Evolutionary conservation across 1,140 invertebrate genomes (phyloP).

Genomic region (Stegodyphus mimosarum): DNA sequence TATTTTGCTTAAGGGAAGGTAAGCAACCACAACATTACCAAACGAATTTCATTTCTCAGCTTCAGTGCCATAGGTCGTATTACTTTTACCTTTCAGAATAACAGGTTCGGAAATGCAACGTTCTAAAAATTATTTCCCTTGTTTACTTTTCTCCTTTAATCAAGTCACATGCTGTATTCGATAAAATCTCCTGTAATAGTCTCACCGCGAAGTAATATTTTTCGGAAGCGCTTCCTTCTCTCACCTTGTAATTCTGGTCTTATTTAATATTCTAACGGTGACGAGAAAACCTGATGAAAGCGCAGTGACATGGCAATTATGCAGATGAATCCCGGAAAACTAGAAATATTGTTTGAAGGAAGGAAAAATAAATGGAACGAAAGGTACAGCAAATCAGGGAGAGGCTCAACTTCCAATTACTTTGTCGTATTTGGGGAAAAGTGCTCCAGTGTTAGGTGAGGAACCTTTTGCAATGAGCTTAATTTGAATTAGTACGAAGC

Average conservation of each 20-base stretch:
- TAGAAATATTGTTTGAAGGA: conserved; percentile 23
- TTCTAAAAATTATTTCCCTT: background rate
- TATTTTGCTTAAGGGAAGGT: no score
- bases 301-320: conserved; percentile 31
- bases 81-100: background rate
- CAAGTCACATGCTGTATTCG: conserved; percentile 35
- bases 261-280: conserved; percentile 31
- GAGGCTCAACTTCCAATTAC: no score
- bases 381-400: background rate
- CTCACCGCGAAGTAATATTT: conserved; percentile 30
- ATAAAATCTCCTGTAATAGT: conserved; percentile 15
- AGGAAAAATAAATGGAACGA: background rate
- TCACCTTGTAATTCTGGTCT: background rate
- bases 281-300: background rate
- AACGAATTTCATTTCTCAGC: no score
- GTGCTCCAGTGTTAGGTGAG: no score
- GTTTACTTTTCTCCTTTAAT: conserved; percentile 13
- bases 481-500: no score
- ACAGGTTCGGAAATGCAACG: background rate
- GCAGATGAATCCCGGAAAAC: conserved; percentile 41
- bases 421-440: no score
- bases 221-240: background rate
- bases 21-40: no score
- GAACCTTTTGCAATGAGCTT: no score
- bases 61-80: no score